A percentile compares a stretch with the other conserved stretches of the same genome.
These are phyloP conservation scores for Yponomeuta plumbellus DNA, from an alignment of 2,888 invertebrate species.

Conservation along the genomic window DNA sequence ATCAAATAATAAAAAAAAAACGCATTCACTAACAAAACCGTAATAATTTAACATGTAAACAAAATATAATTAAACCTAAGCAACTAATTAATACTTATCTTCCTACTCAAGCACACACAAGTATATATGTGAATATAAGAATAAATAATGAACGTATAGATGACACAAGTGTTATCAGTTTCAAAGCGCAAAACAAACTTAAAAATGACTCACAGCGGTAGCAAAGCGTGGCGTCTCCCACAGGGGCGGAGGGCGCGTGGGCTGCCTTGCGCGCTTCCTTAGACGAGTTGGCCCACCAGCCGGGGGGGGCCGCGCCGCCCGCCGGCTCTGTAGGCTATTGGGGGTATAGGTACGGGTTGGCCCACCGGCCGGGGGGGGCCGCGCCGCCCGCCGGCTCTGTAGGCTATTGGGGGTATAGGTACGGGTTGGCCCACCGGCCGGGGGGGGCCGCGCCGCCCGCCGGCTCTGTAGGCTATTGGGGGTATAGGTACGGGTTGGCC, in stretches of 20 bases:
- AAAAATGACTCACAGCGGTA: slow-evolving; percentile 44
- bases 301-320: slow-evolving; percentile 19
- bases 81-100: too few relatives aligned
- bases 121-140: too few relatives aligned
- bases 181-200: background rate
- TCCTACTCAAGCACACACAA: too few relatives aligned
- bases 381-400: background rate
- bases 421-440: background rate
- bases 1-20: too few relatives aligned
- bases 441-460: background rate
- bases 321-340: background rate
- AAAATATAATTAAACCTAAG: too few relatives aligned
- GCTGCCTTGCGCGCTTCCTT: slow-evolving; percentile 55
- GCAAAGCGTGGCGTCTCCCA: slow-evolving; percentile 44
- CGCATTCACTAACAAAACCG: too few relatives aligned
- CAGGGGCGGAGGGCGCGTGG: slow-evolving; percentile 63
- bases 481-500: background rate
- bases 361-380: background rate
- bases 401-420: background rate
- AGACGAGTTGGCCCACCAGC: slow-evolving; percentile 39
- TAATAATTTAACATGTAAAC: too few relatives aligned
- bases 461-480: background rate
- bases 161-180: too few relatives aligned
- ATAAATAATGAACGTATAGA: too few relatives aligned
- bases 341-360: background rate